Evolutionary conservation across 2,113 vertebrate species (phyloP).

Genomic region (Nothocercus nigrocapillus): DNA sequence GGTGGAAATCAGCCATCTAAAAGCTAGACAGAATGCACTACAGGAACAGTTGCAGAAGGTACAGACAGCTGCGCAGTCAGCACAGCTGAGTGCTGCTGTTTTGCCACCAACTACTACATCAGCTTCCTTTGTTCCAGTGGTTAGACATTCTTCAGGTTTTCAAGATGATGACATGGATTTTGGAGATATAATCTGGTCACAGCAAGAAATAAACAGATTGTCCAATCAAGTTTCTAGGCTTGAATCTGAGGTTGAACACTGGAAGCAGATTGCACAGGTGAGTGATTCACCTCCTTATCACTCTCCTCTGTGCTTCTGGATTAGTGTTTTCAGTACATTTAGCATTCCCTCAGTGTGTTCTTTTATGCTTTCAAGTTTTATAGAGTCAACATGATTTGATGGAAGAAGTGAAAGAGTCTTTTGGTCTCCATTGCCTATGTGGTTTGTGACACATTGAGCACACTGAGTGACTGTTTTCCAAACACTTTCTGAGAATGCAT

Average conservation of each 20-base stretch:
- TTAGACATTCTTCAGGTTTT: conserved; percentile 81
- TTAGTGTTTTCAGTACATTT: neutral
- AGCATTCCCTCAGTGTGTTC: neutral
- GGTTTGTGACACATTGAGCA: neutral
- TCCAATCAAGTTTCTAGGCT: conserved; percentile 89
- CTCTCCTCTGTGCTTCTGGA: neutral
- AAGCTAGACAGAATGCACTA: conserved; percentile 89
- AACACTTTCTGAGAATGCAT: neutral
- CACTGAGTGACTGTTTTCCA: neutral
- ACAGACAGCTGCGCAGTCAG: conserved; percentile 80
- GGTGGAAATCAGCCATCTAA: conserved; percentile 96
- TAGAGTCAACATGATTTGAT: neutral
- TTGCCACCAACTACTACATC: conserved; percentile 72
- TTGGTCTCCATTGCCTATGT: neutral
- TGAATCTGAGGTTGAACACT: conserved; percentile 89
- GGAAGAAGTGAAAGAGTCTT: neutral
- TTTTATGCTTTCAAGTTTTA: neutral
- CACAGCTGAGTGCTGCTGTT: conserved; percentile 43
- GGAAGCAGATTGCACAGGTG: conserved; percentile 92
- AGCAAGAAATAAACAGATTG: conserved; percentile 96
- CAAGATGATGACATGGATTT: conserved; percentile 93
- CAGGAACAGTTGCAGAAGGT: conserved; percentile 92
- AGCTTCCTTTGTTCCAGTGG: conserved; percentile 74
- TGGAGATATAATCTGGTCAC: conserved; percentile 92
- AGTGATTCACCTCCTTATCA: neutral